Conservation (phyloP, 2,888 invertebrate species). For the Germaria angustata region DNA sequence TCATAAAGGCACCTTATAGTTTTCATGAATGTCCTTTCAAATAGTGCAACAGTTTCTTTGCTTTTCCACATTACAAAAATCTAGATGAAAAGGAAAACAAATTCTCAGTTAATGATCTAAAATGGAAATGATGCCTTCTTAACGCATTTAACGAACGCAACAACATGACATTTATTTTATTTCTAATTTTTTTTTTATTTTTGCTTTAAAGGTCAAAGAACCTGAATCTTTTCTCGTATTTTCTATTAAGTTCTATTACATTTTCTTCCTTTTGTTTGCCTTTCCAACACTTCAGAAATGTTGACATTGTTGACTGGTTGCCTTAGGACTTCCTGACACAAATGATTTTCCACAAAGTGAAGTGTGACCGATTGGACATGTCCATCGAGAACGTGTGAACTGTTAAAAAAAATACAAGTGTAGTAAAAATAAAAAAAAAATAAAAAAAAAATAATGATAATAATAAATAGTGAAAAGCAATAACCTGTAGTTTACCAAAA, state of each 20-base stretch:
- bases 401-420: slow-evolving; percentile 15
- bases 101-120: slow-evolving; percentile 5
- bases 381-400: slow-evolving; percentile 12
- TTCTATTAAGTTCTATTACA: not conserved
- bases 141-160: slow-evolving; percentile 18
- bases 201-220: slow-evolving; percentile 43
- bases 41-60: too few relatives aligned
- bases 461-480: slow-evolving; percentile 16
- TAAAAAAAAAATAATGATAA: not conserved
- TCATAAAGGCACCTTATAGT: too few relatives aligned
- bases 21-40: too few relatives aligned
- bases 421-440: not conserved
- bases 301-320: not conserved
- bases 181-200: not conserved
- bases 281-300: not conserved
- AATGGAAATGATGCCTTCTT: not conserved
- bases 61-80: too few relatives aligned
- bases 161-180: slow-evolving; percentile 2
- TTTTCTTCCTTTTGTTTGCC: not conserved
- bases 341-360: slow-evolving; percentile 8
- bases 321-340: slow-evolving; percentile 47
- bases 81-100: not conserved
- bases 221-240: not conserved
- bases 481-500: slow-evolving; percentile 22
- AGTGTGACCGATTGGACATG: not conserved